A percentile compares a stretch with the other conserved stretches of the same genome.
Evolutionary conservation across 2,888 invertebrate species (phyloP).

Genomic region (Zelleria hepariella): DNA sequence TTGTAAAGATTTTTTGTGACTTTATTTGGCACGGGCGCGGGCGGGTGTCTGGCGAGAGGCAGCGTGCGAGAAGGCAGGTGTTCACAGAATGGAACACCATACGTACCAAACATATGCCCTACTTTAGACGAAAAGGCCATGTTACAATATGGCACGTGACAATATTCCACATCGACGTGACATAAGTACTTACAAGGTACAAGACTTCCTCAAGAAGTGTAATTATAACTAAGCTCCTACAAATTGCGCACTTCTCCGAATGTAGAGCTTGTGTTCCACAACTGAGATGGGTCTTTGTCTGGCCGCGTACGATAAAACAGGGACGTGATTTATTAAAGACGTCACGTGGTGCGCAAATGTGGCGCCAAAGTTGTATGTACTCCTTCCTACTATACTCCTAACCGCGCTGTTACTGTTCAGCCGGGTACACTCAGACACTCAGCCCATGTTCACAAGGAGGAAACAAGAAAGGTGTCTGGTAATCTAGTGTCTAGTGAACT

Average conservation of each 20-base stretch:
- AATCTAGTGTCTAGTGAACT: too few relatives aligned
- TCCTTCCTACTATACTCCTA: too few relatives aligned
- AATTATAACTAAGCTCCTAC: background rate
- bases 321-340: constrained; percentile 50
- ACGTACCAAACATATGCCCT: background rate
- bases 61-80: background rate
- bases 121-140: background rate
- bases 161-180: background rate
- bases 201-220: background rate
- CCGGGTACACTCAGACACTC: too few relatives aligned
- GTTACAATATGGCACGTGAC: background rate
- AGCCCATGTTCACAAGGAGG: too few relatives aligned
- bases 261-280: background rate
- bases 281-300: constrained; percentile 1
- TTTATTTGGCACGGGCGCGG: constrained; percentile 14
- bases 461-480: too few relatives aligned
- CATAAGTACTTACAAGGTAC: background rate
- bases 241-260: background rate
- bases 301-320: constrained; percentile 35
- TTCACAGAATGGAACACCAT: background rate
- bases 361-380: constrained; percentile 47
- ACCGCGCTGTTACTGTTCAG: too few relatives aligned
- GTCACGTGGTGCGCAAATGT: constrained; percentile 63
- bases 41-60: constrained; percentile 6
- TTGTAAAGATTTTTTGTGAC: constrained; percentile 9